Evolutionary conservation across 1,140 invertebrate genomes (phyloP), one percentile per base, ranked within the genome.

Genomic region (Papilio machaon): DNA sequence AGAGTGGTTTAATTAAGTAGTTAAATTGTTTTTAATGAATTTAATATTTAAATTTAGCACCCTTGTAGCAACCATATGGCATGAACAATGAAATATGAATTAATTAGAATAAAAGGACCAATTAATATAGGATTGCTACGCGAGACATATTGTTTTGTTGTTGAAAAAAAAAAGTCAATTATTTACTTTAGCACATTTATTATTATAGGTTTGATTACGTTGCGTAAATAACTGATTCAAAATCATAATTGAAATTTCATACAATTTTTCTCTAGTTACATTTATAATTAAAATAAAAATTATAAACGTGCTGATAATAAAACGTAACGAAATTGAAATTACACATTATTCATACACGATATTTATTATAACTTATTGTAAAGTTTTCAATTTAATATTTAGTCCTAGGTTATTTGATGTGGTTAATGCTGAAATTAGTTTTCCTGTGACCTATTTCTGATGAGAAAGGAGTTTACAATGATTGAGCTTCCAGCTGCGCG

Each of bases 261-360:
- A 30, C 60, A 13, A 11, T 3, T 30, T 64, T 64, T 11, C 9
- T 30, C 3, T 64, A 30, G 23, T 64, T 30, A 2, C 23, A 4
- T 64, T 30, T 64, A 30, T 64, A 64, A 64, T 64, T 64, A 30
- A 64, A 64, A 64, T 64, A 64, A 64, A 64, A 64, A 64, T 64
- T 64, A 64, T 64, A 13, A 30, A 64, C 60, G 60, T 30, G 1
- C 60, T 30, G 60, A 64, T 64, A 64, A 13, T 64, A 30, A 64
- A 30, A 64, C 23, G 23, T 64, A 30, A 64, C 60, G 60, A 30
- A 64, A 64, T 30, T 30, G 7, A 30, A 64, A 64, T 30, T 30
- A 64, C 2, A 4, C 11, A 30, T 30, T 64, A 30, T 64, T 64
- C n/a, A 54, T 52, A 13, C n/a, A n/a, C 17, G 17, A 58, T n/a